phyloP scores from a whole-genome alignment of 2,888 invertebrate species.

The Brenthis daphne region DNA sequence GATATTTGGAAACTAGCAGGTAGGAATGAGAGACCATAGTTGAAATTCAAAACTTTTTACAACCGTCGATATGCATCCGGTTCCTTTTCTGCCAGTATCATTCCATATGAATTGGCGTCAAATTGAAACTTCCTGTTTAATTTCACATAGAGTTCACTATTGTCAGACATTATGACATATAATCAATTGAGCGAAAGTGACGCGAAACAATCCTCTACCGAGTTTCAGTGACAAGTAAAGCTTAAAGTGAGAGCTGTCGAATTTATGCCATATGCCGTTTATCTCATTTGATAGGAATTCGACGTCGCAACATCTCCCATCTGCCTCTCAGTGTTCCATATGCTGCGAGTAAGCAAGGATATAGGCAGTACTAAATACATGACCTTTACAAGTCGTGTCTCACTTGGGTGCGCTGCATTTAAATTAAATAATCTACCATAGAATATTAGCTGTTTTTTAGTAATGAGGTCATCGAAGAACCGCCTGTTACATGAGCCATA shows the following conservation, averaged over 20 bases:
- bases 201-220: conserved; percentile 65
- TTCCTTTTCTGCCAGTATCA: conserved; percentile 57
- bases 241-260: conserved; percentile 49
- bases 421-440: conserved; percentile 43
- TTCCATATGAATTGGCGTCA: conserved; percentile 78
- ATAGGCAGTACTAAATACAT: conserved; percentile 30
- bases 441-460: conserved; percentile 52
- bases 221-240: conserved; percentile 70
- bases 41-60: conserved; percentile 62
- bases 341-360: conserved; percentile 47
- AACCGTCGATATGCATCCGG: conserved; percentile 65
- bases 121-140: conserved; percentile 80
- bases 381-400: conserved; percentile 44
- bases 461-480: conserved; percentile 65
- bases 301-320: conserved; percentile 52
- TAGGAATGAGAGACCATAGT: conserved; percentile 55
- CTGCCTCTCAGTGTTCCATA: conserved; percentile 52
- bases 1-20: conserved; percentile 71
- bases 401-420: conserved; percentile 52
- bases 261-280: conserved; percentile 62
- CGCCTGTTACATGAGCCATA: conserved; percentile 58
- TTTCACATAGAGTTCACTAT: conserved; percentile 67
- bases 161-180: conserved; percentile 67
- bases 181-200: conserved; percentile 77
- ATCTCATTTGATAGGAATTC: conserved; percentile 53